Base-by-base conservation (phyloP, 2,888 invertebrate species). In the Phyllotreta cruciferae region DNA sequence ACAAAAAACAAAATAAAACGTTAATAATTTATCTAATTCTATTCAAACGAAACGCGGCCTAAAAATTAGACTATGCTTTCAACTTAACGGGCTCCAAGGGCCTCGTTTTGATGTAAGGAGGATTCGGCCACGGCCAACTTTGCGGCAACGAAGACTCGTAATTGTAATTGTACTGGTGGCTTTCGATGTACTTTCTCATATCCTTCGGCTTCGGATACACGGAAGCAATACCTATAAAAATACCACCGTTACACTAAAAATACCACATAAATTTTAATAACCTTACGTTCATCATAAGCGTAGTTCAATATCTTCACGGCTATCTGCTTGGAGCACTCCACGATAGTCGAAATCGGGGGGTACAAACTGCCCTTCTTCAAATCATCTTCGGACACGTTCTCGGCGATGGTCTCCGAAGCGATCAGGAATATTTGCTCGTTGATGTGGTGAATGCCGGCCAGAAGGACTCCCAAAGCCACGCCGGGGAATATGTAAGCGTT, bases 401-500 rank as follows among this genome's bases (percentile, higher is more conserved):
- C 87, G 1, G 98, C 93, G 58, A 96, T 84, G 50, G 90, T 88
- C 84, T 92, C 89, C n/a, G 98, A 96, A 9, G 99, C 94, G 57
- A 93, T 89, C 53, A 99, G 85, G 87, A 99, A 99, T 81, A 98
- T 87, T 67, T 92, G 90, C 78, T 99, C 97, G 5, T 91, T 90
- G 77, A 99, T 95, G 77, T 96, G 96, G 78, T 95, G 92, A 4
- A 96, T 92, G 60, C 94, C 93, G 36, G 96, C 94, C 70, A 98
- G 93, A 70, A 98, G 93, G 6, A 96, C 93, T 6, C 97, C 99
- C 13, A 99, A 86, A 7, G 96, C 97, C 58, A 97, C 85, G 4
- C 98, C 99, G 0, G 98, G 98, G 85, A 96, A 97, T 76, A 98
- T 96, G 82, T 98, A 98, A 0, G 97, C 93, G 82, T 98, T 98